Base-by-base conservation (phyloP, 2,888 invertebrate species). In the Zygaena filipendulae region DNA sequence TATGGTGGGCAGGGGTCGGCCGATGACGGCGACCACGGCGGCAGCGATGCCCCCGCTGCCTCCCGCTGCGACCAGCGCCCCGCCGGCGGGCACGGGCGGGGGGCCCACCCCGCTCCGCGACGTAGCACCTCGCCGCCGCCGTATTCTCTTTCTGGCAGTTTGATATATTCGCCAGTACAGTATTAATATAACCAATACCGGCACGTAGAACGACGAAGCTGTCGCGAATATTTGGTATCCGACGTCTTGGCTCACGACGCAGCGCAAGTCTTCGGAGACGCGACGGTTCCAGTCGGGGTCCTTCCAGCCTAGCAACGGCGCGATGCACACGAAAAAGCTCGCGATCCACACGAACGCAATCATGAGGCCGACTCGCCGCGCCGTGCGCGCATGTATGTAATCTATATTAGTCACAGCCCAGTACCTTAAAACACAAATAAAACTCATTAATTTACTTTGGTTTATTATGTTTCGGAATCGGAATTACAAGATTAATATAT, bases 391-490 rank as follows among this genome's bases (percentile, higher is more conserved):
- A 57, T 92, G 90, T 39, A 92, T 92, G 77, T 95, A 94, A 71
- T 93, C 91, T 47, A 93, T 89, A 62, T 91, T 90, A 35, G 95
- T 95, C 47, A 95, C 92, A 38, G 93, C 92, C 92, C 93, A 93
- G 70, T 91, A 95, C 66, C 91, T 87, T 61, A 12, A 50, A 51
- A 30, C 43, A 42, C 35, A 21, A 30, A 30, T 25, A 25, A 30
- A n/a, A n/a, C n/a, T n/a, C n/a, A n/a, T n/a, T n/a, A n/a, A n/a
- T n/a, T n/a, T n/a, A n/a, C n/a, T n/a, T n/a, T n/a, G n/a, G n/a
- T n/a, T n/a, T n/a, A n/a, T n/a, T n/a, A n/a, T n/a, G n/a, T n/a
- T n/a, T n/a, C n/a, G n/a, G n/a, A n/a, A n/a, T n/a, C n/a, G n/a
- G n/a, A n/a, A n/a, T n/a, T n/a, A n/a, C n/a, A n/a, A n/a, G n/a